These are phyloP conservation scores for Steinernema feltiae DNA, from an alignment of 1,140 invertebrate species.

Conservation along the genomic window DNA sequence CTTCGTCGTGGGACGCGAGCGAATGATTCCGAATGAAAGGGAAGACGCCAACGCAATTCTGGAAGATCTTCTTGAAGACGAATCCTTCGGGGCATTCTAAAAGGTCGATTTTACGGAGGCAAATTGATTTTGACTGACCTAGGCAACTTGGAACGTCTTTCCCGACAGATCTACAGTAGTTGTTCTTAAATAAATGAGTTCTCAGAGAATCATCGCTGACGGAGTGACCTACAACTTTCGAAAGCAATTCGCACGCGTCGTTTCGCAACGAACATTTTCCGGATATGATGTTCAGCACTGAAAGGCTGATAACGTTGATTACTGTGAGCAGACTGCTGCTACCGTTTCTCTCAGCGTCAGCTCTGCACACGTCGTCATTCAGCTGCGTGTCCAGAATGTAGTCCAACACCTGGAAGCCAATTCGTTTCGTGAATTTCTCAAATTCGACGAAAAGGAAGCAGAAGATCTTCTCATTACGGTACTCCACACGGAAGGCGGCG, in stretches of 20 bases:
- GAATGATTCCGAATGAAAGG: background rate
- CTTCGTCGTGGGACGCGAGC: background rate
- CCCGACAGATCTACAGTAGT: background rate
- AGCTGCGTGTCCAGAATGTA: background rate
- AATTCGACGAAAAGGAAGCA: background rate
- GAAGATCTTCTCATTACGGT: background rate
- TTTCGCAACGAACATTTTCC: background rate
- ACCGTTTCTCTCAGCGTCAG: background rate
- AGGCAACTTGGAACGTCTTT: background rate
- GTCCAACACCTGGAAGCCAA: background rate
- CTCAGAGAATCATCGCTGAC: background rate
- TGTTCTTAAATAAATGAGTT: background rate
- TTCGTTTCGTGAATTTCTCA: background rate
- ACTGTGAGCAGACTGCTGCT: background rate
- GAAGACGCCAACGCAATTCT: background rate
- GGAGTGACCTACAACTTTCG: background rate
- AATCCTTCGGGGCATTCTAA: background rate
- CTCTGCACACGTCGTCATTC: background rate
- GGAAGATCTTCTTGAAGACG: background rate
- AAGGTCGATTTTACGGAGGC: background rate
- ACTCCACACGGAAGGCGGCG: background rate
- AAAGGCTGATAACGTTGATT: background rate
- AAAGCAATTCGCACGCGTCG: background rate
- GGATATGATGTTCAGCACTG: background rate
- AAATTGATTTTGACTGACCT: background rate